Percentiles rank a stretch among this genome's conserved stretches.
These are phyloP conservation scores for Globicephala melas DNA, from an alignment of 2,113 vertebrate species.

Conservation along the genomic window DNA sequence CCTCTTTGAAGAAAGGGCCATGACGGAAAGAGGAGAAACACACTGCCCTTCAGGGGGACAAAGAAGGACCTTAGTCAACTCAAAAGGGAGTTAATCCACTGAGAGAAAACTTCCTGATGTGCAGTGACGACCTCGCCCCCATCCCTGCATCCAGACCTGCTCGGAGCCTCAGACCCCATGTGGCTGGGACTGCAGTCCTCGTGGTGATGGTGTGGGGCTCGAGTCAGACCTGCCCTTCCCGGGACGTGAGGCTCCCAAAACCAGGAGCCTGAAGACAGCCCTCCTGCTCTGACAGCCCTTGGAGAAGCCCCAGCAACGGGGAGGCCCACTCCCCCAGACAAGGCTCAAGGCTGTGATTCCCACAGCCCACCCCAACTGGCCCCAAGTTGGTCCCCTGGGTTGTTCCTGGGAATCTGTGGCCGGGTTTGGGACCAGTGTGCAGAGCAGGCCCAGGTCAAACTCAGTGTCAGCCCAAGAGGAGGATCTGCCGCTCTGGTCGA, in stretches of 20 bases:
- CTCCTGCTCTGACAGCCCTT: background rate
- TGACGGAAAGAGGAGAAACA: background rate
- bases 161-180: rapidly evolving
- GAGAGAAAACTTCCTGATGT: background rate
- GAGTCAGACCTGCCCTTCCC: background rate
- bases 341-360: background rate
- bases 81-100: background rate
- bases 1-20: background rate
- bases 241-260: background rate
- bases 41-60: background rate
- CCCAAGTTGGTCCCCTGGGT: background rate
- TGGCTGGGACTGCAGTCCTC: too few species aligned
- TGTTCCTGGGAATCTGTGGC: background rate
- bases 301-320: background rate
- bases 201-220: too few species aligned
- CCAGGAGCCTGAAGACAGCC: background rate
- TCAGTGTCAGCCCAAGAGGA: background rate
- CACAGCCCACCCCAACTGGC: background rate
- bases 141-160: background rate
- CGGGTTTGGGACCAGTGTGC: background rate
- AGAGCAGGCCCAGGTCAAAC: background rate
- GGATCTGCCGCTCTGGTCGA: background rate
- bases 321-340: background rate
- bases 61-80: background rate
- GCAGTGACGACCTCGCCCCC: background rate